phyloP scores from a whole-genome alignment of 30 jellyfish, hydroid and myxozoan genomes.

The Rhopilema esculentum region DNA sequence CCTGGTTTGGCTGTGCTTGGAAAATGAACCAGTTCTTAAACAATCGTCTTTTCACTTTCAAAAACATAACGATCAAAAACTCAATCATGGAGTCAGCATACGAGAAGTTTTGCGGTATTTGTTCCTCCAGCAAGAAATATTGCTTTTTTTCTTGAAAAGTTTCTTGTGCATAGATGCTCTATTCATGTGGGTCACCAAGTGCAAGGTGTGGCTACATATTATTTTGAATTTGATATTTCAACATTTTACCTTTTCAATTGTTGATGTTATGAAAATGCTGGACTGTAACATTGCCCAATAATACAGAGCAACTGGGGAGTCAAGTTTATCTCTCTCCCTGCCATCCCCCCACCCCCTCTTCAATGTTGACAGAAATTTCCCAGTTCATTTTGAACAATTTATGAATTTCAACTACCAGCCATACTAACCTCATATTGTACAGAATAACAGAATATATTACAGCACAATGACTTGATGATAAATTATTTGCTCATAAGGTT shows the following conservation, averaged over 20 bases:
- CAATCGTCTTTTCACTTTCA: too few relatives aligned
- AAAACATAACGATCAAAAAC: too few relatives aligned
- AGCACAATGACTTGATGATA: too few relatives aligned
- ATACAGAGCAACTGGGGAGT: background rate
- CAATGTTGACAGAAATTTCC: too few relatives aligned
- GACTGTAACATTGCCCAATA: background rate
- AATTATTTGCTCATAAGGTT: too few relatives aligned
- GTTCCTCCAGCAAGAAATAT: conserved; percentile 31
- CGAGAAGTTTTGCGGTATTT: conserved; percentile 17
- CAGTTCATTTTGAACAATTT: too few relatives aligned
- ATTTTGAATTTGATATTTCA: conserved; percentile 13
- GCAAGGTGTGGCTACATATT: conserved; percentile 11
- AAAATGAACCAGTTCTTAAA: too few relatives aligned
- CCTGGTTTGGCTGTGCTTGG: too few relatives aligned
- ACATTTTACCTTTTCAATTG: background rate
- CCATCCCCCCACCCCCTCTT: too few relatives aligned
- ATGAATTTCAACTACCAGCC: background rate
- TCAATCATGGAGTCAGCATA: conserved; percentile 18
- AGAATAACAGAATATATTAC: too few relatives aligned
- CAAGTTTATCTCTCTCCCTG: background rate
- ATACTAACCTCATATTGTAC: too few relatives aligned
- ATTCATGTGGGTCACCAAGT: background rate
- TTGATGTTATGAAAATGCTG: background rate
- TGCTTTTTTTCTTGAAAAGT: background rate
- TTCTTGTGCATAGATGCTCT: conserved; percentile 21